A percentile compares a stretch with the other conserved stretches of the same genome.
Conservation (phyloP, 2,797 vertebrate genomes). For the Synanceia verrucosa region DNA sequence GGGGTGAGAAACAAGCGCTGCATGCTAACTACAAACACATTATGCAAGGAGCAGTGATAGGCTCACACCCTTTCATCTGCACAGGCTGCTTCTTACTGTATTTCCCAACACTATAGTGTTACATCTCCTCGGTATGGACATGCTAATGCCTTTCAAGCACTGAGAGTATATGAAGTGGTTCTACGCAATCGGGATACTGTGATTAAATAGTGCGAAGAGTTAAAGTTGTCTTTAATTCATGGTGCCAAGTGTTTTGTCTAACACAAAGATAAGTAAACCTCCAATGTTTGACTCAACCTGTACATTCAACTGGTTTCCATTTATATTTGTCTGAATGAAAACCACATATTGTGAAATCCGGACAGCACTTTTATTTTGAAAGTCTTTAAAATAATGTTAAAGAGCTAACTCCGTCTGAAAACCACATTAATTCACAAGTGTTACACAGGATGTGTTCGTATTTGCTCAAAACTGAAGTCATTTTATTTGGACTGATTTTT, state of each 20-base stretch:
- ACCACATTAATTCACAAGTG: neutral
- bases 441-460: neutral
- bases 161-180: conserved; percentile 45
- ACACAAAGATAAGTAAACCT: neutral
- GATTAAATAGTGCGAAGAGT: conserved; percentile 5
- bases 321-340: neutral
- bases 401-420: neutral
- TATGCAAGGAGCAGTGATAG: conserved; percentile 59
- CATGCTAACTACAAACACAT: conserved; percentile 80
- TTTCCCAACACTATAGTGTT: conserved; percentile 74
- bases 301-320: neutral
- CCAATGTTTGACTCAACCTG: neutral
- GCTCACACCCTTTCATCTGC: conserved; percentile 64
- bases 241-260: conserved; percentile 10
- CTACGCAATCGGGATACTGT: conserved; percentile 3
- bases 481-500: too few relatives aligned
- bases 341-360: neutral
- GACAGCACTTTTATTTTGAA: neutral
- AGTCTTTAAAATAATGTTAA: neutral
- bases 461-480: neutral
- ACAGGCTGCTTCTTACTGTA: conserved; percentile 50
- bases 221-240: neutral
- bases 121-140: conserved; percentile 62
- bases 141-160: conserved; percentile 45
- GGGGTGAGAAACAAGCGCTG: conserved; percentile 83